A percentile compares a stretch with the other conserved stretches of the same genome.
Evolutionary conservation across 2,888 invertebrate genomes (phyloP).

Genomic region (Hydropsyche betteni): DNA sequence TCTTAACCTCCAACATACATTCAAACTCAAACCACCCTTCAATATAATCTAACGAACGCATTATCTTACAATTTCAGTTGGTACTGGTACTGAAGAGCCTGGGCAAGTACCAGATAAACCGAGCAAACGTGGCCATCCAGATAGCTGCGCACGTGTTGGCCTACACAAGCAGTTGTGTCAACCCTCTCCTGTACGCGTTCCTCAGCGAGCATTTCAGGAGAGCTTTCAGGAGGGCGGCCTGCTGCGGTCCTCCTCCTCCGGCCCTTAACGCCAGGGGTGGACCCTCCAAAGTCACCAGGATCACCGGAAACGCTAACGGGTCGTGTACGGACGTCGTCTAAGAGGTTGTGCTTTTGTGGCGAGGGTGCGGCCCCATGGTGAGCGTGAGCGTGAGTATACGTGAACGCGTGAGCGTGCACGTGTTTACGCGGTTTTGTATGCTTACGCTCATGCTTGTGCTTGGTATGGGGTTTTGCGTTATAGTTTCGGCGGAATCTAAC

Average conservation of each 20-base stretch:
- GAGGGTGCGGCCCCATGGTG: no score
- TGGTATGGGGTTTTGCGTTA: no score
- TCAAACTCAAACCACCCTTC: neutral
- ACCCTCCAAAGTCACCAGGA: constrained; percentile 74
- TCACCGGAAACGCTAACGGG: constrained; percentile 72
- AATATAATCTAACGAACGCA: neutral
- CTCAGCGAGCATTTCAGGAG: constrained; percentile 93
- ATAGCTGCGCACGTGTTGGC: constrained; percentile 83
- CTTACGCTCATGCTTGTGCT: no score
- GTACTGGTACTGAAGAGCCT: constrained; percentile 82
- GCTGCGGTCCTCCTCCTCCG: constrained; percentile 49
- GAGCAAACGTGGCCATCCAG: constrained; percentile 77
- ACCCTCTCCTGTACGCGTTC: constrained; percentile 94
- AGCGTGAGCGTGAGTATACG: no score
- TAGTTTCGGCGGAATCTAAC: no score
- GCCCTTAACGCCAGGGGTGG: constrained; percentile 61
- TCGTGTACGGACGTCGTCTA: constrained; percentile 67
- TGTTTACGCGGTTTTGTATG: no score
- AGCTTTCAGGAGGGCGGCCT: constrained; percentile 75
- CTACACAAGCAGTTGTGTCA: constrained; percentile 94
- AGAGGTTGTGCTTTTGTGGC: neutral
- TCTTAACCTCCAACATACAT: no score
- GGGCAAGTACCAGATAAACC: constrained; percentile 74
- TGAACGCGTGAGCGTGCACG: no score
- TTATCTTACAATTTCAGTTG: constrained; percentile 64